Percentiles rank a stretch among this genome's conserved stretches.
These are phyloP conservation scores for Vanacampus margaritifer DNA, from an alignment of 2,113 vertebrate species.

Conservation along the genomic window DNA sequence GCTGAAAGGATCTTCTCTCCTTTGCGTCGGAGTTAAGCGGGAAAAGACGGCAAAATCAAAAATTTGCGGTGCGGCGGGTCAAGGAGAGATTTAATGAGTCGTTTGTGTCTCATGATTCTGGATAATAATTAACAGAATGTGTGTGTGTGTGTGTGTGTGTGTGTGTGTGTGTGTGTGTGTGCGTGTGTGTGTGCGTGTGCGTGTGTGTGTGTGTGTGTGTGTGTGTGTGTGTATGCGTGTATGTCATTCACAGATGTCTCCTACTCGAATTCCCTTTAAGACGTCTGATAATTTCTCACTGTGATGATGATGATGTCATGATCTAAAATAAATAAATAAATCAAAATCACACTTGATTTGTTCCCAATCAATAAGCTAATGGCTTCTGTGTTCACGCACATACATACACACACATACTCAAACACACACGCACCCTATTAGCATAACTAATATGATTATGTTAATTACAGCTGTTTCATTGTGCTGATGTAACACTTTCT, in stretches of 20 bases:
- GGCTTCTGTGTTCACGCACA: not conserved
- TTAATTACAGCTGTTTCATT: slow-evolving; percentile 40
- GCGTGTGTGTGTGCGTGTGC: too few species aligned
- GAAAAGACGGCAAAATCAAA: slow-evolving; percentile 18
- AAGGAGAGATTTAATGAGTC: slow-evolving; percentile 70
- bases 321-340: not conserved
- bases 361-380: not conserved
- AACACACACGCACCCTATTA: slow-evolving; percentile 17
- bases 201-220: slow-evolving; percentile 27
- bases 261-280: not conserved
- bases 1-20: slow-evolving; percentile 26
- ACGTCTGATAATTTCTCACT: not conserved
- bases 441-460: slow-evolving; percentile 57
- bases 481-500: slow-evolving; percentile 54
- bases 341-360: not conserved
- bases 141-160: slow-evolving; percentile 30
- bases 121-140: slow-evolving; percentile 56
- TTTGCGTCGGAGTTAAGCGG: slow-evolving; percentile 28
- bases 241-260: slow-evolving; percentile 15
- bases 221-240: slow-evolving; percentile 18
- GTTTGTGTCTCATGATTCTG: slow-evolving; percentile 62
- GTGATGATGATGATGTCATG: not conserved
- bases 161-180: too few species aligned
- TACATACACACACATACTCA: not conserved
- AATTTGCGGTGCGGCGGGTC: slow-evolving; percentile 35